phyloP scores from a whole-genome alignment of 2,888 invertebrate species.

The Folsomia manolachei region DNA sequence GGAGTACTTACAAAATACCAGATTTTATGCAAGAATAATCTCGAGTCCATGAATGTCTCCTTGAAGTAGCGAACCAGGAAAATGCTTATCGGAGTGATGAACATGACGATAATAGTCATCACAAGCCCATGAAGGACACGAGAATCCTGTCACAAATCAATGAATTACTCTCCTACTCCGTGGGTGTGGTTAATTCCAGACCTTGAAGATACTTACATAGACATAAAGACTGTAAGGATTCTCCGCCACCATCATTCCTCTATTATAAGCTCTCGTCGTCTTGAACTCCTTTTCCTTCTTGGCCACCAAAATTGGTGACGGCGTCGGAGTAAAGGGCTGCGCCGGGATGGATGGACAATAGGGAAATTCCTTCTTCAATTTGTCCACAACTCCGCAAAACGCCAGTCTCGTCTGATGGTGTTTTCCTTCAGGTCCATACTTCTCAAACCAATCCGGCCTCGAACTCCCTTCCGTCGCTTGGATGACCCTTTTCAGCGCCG shows the following conservation, averaged over 20 bases:
- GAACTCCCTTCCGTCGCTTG: too few species aligned
- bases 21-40: neutral
- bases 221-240: neutral
- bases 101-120: neutral
- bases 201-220: neutral
- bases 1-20: neutral
- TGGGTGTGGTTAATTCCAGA: neutral
- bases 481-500: too few species aligned
- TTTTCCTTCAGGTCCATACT: too few species aligned
- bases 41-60: neutral
- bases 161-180: neutral
- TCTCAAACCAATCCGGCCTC: too few species aligned
- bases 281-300: neutral
- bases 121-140: neutral
- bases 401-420: too few species aligned
- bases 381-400: too few species aligned
- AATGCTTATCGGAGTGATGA: neutral
- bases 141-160: neutral
- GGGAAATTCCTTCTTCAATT: neutral
- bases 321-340: neutral
- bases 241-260: neutral
- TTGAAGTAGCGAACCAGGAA: neutral
- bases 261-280: neutral
- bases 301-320: too few species aligned
- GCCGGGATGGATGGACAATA: neutral